These are phyloP conservation scores for Heliothis subflexa DNA, from an alignment of 1,140 invertebrate genomes.

Conservation along the genomic window DNA sequence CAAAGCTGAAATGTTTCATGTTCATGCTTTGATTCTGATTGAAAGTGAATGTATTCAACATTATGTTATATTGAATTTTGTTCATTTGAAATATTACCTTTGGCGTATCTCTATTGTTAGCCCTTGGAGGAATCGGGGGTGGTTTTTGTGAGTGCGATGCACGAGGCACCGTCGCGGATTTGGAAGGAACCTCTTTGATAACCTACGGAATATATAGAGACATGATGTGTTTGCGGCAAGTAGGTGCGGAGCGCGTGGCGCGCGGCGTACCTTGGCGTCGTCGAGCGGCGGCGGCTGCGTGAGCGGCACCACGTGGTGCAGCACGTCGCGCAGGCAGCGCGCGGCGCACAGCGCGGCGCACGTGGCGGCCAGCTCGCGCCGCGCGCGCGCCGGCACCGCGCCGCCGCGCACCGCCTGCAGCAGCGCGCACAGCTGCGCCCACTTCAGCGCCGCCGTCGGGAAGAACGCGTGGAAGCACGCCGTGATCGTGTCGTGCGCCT, in stretches of 20 bases:
- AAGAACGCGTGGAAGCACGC: conserved; percentile 98
- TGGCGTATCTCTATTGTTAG: conserved; percentile 61
- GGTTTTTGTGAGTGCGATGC: conserved; percentile 70
- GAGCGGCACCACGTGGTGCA: conserved; percentile 78
- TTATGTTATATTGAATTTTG: neutral
- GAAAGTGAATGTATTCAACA: no score
- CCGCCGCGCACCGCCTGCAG: conserved; percentile 84
- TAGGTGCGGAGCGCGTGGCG: no score
- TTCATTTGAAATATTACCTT: conserved; percentile 55
- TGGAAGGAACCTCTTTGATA: conserved; percentile 68
- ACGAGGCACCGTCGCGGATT: conserved; percentile 75
- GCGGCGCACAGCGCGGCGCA: conserved; percentile 76
- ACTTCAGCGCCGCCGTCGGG: conserved; percentile 96
- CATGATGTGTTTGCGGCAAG: neutral
- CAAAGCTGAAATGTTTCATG: no score
- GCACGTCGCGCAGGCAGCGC: conserved; percentile 72
- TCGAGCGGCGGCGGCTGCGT: conserved; percentile 56
- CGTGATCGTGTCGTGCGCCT: conserved; percentile 96
- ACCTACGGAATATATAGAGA: conserved; percentile 49
- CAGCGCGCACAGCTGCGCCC: conserved; percentile 96
- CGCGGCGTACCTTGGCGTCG: no score
- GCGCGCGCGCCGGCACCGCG: conserved; percentile 62
- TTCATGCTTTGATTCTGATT: no score
- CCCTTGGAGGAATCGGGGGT: conserved; percentile 74
- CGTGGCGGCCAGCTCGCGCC: conserved; percentile 72